Evolutionary conservation across 2,797 vertebrate species (phyloP).

Genomic region (Chloroceryle inda): DNA sequence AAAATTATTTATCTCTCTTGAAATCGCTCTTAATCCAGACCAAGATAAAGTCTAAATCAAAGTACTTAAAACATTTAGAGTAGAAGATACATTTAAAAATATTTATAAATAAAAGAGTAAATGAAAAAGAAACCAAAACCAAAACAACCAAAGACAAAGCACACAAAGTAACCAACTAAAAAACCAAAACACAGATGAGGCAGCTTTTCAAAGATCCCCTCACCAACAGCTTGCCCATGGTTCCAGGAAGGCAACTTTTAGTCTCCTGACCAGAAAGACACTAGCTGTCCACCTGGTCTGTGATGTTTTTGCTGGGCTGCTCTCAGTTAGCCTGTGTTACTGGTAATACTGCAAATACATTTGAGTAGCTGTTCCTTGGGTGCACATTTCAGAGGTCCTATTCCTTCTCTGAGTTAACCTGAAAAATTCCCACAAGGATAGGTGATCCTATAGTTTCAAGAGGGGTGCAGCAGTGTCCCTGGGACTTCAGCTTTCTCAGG

Average conservation of each 20-base stretch:
- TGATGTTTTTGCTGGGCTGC: neutral
- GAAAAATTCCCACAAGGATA: neutral
- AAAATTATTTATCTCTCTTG: neutral
- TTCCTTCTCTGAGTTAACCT: neutral
- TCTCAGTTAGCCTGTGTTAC: neutral
- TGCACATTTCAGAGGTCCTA: neutral
- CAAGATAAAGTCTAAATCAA: conserved; percentile 1
- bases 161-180: too few relatives aligned
- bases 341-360: neutral
- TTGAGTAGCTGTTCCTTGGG: neutral
- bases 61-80: neutral
- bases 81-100: neutral
- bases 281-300: neutral
- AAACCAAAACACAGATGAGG: neutral
- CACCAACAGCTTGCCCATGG: neutral
- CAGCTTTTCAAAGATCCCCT: neutral
- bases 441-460: neutral
- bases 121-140: neutral
- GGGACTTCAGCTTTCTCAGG: neutral
- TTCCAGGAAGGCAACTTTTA: neutral
- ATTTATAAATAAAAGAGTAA: neutral
- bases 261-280: neutral
- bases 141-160: too few relatives aligned
- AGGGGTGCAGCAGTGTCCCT: neutral
- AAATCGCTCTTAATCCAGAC: neutral